phyloP scores from a whole-genome alignment of 2,888 invertebrate genomes.

The Patella ulyssiponensis region DNA sequence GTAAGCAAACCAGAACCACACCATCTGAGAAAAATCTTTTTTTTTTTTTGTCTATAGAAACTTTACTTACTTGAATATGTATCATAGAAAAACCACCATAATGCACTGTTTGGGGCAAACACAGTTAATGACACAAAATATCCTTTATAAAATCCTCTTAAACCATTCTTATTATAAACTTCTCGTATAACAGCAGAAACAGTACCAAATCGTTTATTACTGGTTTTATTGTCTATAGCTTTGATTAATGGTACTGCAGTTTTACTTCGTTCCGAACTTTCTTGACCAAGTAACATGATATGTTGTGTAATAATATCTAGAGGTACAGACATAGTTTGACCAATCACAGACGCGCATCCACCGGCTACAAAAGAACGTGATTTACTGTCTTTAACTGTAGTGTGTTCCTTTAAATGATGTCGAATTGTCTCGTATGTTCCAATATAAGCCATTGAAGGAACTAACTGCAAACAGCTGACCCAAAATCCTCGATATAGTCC shows the following conservation, averaged over 20 bases:
- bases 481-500: conserved; percentile 96
- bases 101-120: conserved; percentile 96
- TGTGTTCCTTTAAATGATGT: conserved; percentile 81
- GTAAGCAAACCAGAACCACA: no score
- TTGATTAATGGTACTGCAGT: no score
- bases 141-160: conserved; percentile 92
- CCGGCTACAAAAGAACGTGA: conserved; percentile 81
- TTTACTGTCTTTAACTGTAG: conserved; percentile 74
- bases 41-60: background rate
- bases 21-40: no score
- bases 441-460: conserved; percentile 79
- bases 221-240: no score
- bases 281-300: conserved; percentile 88
- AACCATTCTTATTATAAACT: conserved; percentile 86
- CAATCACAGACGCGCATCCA: conserved; percentile 90
- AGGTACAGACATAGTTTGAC: conserved; percentile 95
- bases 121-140: conserved; percentile 92
- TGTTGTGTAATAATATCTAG: conserved; percentile 97
- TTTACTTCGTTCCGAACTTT: no score
- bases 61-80: conserved; percentile 85
- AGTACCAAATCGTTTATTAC: conserved; percentile 50
- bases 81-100: conserved; percentile 98
- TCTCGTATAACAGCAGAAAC: conserved; percentile 78
- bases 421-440: conserved; percentile 93
- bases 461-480: conserved; percentile 87